A percentile compares a stretch with the other conserved stretches of the same genome.
Evolutionary conservation across 2,888 invertebrate species (phyloP).

Genomic region (Thymelicus lineola): DNA sequence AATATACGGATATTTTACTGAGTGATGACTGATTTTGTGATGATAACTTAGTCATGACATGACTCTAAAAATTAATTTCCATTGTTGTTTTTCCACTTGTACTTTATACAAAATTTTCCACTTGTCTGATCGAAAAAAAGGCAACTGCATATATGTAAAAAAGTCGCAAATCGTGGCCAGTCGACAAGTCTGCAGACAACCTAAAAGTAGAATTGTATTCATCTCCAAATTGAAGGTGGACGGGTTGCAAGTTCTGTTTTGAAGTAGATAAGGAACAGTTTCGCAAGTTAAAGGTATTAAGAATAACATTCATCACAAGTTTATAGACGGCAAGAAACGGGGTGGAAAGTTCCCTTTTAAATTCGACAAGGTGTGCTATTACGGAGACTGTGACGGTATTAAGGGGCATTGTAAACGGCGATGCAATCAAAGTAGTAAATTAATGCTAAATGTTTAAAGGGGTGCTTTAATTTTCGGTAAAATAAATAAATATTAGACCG

Average conservation of each 20-base stretch:
- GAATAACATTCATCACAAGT: neutral
- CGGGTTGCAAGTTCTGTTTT: neutral
- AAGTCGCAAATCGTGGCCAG: no score
- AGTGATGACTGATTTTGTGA: no score
- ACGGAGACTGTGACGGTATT: neutral
- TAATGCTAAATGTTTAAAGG: neutral
- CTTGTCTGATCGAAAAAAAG: no score
- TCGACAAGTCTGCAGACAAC: neutral
- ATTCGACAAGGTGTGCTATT: constrained; percentile 4
- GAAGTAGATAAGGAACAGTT: neutral
- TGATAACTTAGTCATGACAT: no score
- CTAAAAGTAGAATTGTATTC: neutral
- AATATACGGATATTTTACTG: no score
- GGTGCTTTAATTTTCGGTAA: neutral
- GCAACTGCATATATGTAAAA: no score
- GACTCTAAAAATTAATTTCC: no score
- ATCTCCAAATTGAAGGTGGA: neutral
- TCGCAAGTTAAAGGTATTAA: neutral
- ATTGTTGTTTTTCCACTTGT: no score
- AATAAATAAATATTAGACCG: neutral
- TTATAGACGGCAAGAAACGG: neutral
- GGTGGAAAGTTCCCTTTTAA: neutral
- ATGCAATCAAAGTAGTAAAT: neutral
- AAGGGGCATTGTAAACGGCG: neutral
- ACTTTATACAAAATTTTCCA: no score